Evolutionary conservation across 2,888 invertebrate genomes (phyloP).

Genomic region (Eueremaeus valkanovi): DNA sequence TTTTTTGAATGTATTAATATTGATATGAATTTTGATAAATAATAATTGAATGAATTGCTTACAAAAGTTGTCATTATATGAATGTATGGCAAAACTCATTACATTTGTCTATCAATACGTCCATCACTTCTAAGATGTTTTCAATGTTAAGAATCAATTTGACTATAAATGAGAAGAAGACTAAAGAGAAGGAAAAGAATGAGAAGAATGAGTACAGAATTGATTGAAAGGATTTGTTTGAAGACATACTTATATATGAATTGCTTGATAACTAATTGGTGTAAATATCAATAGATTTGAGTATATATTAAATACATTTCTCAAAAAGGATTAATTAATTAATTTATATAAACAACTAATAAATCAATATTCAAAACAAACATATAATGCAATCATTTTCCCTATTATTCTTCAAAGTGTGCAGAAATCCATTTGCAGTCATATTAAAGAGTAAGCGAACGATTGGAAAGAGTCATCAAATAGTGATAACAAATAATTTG

Average conservation of each 20-base stretch:
- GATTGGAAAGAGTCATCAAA: background rate
- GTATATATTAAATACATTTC: background rate
- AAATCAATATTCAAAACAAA: too few relatives aligned
- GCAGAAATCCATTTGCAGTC: too few relatives aligned
- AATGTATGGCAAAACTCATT: slow-evolving; percentile 26
- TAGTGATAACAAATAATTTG: background rate
- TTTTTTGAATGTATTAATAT: too few relatives aligned
- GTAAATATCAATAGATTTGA: slow-evolving; percentile 1
- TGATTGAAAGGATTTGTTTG: background rate
- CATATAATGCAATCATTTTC: too few relatives aligned
- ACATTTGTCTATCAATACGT: slow-evolving; percentile 25
- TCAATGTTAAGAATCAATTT: background rate
- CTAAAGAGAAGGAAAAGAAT: too few relatives aligned
- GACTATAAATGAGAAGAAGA: background rate
- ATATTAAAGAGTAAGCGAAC: too few relatives aligned
- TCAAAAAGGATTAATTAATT: too few relatives aligned
- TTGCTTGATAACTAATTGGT: slow-evolving; percentile 5
- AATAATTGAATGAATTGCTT: slow-evolving; percentile 14
- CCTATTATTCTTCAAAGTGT: too few relatives aligned
- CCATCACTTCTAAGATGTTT: slow-evolving; percentile 7
- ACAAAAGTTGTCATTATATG: slow-evolving; percentile 35
- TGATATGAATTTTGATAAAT: background rate
- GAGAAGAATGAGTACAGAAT: background rate
- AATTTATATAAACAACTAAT: too few relatives aligned
- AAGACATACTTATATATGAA: too few relatives aligned